Conservation (phyloP, 2,797 vertebrate genomes). For the Octomys mimax region DNA sequence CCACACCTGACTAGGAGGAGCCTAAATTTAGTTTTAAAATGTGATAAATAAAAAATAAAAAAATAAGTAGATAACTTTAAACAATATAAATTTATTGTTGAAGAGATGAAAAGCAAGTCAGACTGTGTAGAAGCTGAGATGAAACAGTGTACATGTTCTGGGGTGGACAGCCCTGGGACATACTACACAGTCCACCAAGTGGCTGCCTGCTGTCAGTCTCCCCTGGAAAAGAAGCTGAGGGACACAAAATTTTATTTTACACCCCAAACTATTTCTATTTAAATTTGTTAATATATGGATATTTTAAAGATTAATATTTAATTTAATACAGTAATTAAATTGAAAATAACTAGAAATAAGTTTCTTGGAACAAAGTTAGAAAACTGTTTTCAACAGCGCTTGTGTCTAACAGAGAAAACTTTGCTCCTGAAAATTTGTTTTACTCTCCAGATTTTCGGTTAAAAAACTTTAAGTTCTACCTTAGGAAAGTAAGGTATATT, state of each 20-base stretch:
- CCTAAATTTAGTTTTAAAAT: not conserved
- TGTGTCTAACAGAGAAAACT: not conserved
- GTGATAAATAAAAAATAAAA: not conserved
- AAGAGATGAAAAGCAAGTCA: slow-evolving; percentile 26
- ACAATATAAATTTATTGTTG: not conserved
- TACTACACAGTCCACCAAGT: too few species aligned
- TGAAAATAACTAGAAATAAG: not conserved
- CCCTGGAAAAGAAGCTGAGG: not conserved
- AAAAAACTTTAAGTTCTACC: not conserved
- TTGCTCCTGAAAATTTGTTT: not conserved
- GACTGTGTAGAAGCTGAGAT: not conserved
- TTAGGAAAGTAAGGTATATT: not conserved
- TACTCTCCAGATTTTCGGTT: not conserved
- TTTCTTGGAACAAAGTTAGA: not conserved
- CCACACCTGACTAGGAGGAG: not conserved
- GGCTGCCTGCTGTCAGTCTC: not conserved
- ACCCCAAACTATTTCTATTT: not conserved
- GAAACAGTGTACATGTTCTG: not conserved
- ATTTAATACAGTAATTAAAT: not conserved
- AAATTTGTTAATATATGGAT: not conserved
- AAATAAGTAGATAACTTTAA: not conserved
- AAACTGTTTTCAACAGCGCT: not conserved
- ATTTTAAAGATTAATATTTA: slow-evolving; percentile 9
- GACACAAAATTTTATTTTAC: not conserved
- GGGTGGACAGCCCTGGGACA: not conserved